Percentiles rank a stretch among this genome's conserved stretches.
These are phyloP conservation scores for Pyrrhia umbra DNA, from an alignment of 2,888 invertebrate species.

Conservation along the genomic window DNA sequence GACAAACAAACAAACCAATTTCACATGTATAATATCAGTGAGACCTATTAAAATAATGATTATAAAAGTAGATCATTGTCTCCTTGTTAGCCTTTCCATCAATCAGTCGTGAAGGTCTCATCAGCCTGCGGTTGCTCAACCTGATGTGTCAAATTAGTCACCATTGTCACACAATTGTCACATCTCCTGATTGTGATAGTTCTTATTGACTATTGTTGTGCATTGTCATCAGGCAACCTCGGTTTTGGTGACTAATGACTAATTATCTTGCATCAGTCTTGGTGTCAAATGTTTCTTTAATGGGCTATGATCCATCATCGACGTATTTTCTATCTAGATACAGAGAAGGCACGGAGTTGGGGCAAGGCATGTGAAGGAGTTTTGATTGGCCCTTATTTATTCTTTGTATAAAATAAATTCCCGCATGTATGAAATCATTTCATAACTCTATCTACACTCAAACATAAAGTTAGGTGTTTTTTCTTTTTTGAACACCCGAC, in stretches of 20 bases:
- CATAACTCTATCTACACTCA: no score
- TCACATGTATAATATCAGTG: neutral
- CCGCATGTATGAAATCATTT: no score
- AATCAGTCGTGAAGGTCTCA: slow-evolving; percentile 48
- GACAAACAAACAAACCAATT: neutral
- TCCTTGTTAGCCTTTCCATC: slow-evolving; percentile 39
- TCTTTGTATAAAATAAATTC: no score
- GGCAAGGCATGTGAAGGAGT: no score
- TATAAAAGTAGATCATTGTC: slow-evolving; percentile 34
- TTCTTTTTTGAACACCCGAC: no score
- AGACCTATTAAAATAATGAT: neutral
- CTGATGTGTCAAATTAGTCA: slow-evolving; percentile 47
- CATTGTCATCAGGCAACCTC: slow-evolving; percentile 50
- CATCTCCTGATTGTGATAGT: slow-evolving; percentile 46
- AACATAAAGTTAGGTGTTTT: no score
- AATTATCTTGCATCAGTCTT: slow-evolving; percentile 36
- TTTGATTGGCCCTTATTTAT: no score
- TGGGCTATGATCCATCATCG: no score
- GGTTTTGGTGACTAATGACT: slow-evolving; percentile 38
- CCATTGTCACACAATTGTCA: slow-evolving; percentile 43
- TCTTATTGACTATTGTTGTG: slow-evolving; percentile 53
- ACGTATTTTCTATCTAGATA: no score
- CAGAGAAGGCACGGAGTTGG: no score
- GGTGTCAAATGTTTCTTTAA: neutral
- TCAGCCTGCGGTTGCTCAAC: slow-evolving; percentile 38